These are phyloP conservation scores for Misgurnus mizolepis DNA, from an alignment of 2,113 vertebrate species.

Conservation along the genomic window DNA sequence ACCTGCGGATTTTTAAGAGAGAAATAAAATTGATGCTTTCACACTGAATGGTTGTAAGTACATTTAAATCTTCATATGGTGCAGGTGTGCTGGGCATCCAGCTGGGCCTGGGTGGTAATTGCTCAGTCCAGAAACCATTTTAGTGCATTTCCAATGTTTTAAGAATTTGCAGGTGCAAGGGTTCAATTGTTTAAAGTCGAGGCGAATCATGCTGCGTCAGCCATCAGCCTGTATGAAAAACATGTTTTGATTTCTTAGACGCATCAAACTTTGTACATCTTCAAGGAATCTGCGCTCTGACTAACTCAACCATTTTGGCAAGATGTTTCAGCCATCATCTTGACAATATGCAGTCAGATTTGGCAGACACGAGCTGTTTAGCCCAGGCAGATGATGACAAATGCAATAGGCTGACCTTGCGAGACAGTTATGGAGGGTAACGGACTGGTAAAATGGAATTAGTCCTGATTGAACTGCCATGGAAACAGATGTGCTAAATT, in stretches of 20 bases:
- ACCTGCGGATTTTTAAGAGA: background rate
- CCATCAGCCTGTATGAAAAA: background rate
- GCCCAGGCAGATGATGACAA: conserved; percentile 44
- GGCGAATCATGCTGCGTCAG: background rate
- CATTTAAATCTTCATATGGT: background rate
- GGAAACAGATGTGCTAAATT: conserved; percentile 34
- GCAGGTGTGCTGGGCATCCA: conserved; percentile 2
- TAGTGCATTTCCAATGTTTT: background rate
- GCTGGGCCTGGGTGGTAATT: background rate
- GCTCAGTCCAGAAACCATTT: background rate
- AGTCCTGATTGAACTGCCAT: conserved; percentile 35
- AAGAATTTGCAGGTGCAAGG: background rate
- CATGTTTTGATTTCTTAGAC: background rate
- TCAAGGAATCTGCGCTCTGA: background rate
- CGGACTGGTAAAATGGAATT: conserved; percentile 39
- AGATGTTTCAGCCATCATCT: conserved; percentile 11
- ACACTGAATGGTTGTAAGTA: background rate
- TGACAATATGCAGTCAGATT: conserved; percentile 47
- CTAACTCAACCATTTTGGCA: conserved; percentile 42
- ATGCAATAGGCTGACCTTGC: conserved; percentile 42
- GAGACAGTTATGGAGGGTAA: conserved; percentile 44
- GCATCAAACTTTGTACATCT: background rate
- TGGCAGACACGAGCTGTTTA: conserved; percentile 45
- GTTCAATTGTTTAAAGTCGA: background rate
- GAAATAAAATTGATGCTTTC: background rate